Evolutionary conservation across 1,140 invertebrate genomes (phyloP).

Genomic region (Lasaia peninsularis): DNA sequence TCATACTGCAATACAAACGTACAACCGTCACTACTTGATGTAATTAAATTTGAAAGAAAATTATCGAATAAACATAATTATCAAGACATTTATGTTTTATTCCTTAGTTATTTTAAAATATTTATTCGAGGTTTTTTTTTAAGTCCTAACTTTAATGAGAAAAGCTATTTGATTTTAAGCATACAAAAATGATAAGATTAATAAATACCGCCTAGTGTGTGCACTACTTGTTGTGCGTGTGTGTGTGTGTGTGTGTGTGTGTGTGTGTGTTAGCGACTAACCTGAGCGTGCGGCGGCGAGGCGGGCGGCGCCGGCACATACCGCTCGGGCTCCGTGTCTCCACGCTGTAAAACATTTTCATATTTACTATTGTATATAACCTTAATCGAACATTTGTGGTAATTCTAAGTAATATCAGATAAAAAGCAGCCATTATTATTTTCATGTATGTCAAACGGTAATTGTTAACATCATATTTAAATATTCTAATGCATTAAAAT

Average conservation of each 20-base stretch:
- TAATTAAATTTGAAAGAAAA: too few species aligned
- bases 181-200: too few species aligned
- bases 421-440: constrained; percentile 4
- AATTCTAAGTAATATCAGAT: not conserved
- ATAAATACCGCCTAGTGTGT: too few species aligned
- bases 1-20: constrained; percentile 5
- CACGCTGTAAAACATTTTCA: not conserved
- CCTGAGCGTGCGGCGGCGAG: constrained; percentile 5
- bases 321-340: constrained; percentile 44
- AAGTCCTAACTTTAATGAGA: too few species aligned
- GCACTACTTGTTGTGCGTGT: too few species aligned
- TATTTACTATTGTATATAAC: not conserved
- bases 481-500: too few species aligned
- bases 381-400: not conserved
- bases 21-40: not conserved
- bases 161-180: too few species aligned
- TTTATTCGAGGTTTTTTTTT: too few species aligned
- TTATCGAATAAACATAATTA: too few species aligned
- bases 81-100: too few species aligned
- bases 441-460: not conserved
- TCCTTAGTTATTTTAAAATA: too few species aligned
- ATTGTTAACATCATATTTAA: not conserved
- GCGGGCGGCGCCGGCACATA: constrained; percentile 32
- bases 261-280: too few species aligned
- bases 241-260: not conserved